A percentile compares a stretch with the other conserved stretches of the same genome.
Conservation (phyloP, 2,113 vertebrate species). For the Campylomormyrus numenius region DNA sequence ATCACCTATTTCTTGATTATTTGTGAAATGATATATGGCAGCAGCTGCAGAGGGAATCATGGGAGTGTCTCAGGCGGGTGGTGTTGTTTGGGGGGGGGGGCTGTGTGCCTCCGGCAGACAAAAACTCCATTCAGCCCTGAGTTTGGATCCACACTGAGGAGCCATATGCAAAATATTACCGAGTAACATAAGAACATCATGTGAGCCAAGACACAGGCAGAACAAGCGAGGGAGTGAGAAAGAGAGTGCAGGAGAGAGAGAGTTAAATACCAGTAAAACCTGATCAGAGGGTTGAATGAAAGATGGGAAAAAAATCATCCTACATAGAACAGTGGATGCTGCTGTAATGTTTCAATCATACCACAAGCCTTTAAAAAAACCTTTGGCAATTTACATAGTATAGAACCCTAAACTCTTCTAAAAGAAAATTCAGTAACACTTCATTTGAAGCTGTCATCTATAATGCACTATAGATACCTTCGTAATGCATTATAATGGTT, state of each 20-base stretch:
- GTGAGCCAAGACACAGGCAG: constrained; percentile 22
- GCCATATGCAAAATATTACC: constrained; percentile 47
- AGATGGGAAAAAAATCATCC: background rate
- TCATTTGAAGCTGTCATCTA: background rate
- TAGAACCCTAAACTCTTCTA: background rate
- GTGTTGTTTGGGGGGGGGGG: background rate
- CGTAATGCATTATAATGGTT: background rate
- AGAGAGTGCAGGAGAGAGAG: constrained; percentile 1
- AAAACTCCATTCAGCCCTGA: constrained; percentile 35
- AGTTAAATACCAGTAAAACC: constrained; percentile 7
- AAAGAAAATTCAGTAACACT: background rate
- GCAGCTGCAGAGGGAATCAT: constrained; percentile 23
- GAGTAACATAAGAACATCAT: constrained; percentile 32
- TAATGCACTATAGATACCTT: too few relatives aligned
- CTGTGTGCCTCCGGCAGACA: constrained; percentile 26
- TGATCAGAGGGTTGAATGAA: background rate
- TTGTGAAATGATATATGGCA: constrained; percentile 31
- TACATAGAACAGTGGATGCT: background rate
- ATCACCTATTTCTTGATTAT: constrained; percentile 28
- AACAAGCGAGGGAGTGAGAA: background rate
- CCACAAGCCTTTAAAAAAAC: background rate
- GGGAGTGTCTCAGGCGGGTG: constrained; percentile 13
- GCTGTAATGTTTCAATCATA: background rate
- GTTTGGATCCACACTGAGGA: constrained; percentile 23
- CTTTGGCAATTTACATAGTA: background rate